Percentiles rank a stretch among this genome's conserved stretches.
phyloP scores from a whole-genome alignment of 2,888 invertebrate genomes.

The Drosophila phalerata region DNA sequence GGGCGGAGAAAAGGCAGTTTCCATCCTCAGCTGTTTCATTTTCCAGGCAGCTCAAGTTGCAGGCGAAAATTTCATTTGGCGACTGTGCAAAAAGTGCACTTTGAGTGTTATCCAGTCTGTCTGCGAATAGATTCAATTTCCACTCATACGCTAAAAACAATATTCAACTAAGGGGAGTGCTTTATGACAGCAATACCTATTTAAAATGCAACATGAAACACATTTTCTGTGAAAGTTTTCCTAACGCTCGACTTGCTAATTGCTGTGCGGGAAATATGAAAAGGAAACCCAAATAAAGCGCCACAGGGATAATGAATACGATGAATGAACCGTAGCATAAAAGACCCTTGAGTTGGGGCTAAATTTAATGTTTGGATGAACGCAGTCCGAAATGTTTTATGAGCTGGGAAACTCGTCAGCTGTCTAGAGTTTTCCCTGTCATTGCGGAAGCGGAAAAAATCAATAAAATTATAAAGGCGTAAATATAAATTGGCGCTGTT shows the following conservation, averaged over 20 bases:
- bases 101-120: conserved; percentile 45
- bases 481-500: conserved; percentile 67
- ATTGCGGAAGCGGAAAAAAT: conserved; percentile 68
- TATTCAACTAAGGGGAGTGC: not conserved
- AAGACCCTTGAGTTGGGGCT: conserved; percentile 9
- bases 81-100: conserved; percentile 46
- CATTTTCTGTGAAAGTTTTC: conserved; percentile 1
- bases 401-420: conserved; percentile 70
- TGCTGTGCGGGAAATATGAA: conserved; percentile 61
- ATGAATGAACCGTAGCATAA: conserved; percentile 4
- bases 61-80: conserved; percentile 29
- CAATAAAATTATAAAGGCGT: conserved; percentile 79
- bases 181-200: not conserved
- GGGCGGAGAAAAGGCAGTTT: not conserved
- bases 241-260: conserved; percentile 53
- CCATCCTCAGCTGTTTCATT: conserved; percentile 15
- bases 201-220: conserved; percentile 8
- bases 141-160: conserved; percentile 2
- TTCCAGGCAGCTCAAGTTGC: conserved; percentile 41
- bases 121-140: conserved; percentile 54
- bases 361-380: conserved; percentile 45
- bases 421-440: conserved; percentile 60
- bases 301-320: conserved; percentile 38
- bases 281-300: conserved; percentile 45
- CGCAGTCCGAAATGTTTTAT: conserved; percentile 33